Base-by-base conservation (phyloP, 2,797 vertebrate species). In the Chelidonichthys spinosus region DNA sequence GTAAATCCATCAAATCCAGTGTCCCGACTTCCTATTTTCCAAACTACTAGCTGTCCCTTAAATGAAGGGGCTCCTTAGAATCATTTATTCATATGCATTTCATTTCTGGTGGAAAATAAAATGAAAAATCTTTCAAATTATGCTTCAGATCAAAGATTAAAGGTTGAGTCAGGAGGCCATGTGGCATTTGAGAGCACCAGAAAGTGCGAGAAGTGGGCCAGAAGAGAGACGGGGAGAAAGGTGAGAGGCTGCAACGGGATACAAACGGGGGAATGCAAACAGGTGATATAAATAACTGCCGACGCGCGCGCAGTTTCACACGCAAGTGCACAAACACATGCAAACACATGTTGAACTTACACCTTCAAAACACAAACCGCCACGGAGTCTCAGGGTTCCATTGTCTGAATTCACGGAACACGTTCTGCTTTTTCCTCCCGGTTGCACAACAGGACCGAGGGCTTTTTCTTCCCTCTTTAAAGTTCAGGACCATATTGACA, bases 261-360 rank as follows among this genome's bases (percentile, higher is more conserved):
- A 90, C 87, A 85, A 89, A 85, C 77, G 84, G 65, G 81, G 75
- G 85, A 88, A 88, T 79, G 86, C 86, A 93, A 94, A 93, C 87
- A 88, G 76, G 76, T 82, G 87, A 79, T 93, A 92, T 90, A 94
- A 94, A 94, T 94, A 93, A 89, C 91, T 72, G 46, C 39, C 63
- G 64, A 68, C 78, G 54, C 14, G 62, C 79, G 78, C 83, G 1
- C 53, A 69, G 67, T 52, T 62, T 65, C 52, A 72, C 65, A 70
- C 58, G 43, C 5, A 18, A 49, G 64, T 32, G 46, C 80, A 65
- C 53, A 5, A 10, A 85, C 74, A 79, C 65, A 69, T 47, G n/a
- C 73, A 66, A 6, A 56, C 62, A 72, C 17, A 40, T 37, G 37
- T 11, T 77, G 76, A 75, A 76, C 63, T 49, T 81, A 60, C 78